A percentile compares a stretch with the other conserved stretches of the same genome.
phyloP scores from a whole-genome alignment of 2,113 vertebrate genomes.

The Perognathus longimembris region DNA sequence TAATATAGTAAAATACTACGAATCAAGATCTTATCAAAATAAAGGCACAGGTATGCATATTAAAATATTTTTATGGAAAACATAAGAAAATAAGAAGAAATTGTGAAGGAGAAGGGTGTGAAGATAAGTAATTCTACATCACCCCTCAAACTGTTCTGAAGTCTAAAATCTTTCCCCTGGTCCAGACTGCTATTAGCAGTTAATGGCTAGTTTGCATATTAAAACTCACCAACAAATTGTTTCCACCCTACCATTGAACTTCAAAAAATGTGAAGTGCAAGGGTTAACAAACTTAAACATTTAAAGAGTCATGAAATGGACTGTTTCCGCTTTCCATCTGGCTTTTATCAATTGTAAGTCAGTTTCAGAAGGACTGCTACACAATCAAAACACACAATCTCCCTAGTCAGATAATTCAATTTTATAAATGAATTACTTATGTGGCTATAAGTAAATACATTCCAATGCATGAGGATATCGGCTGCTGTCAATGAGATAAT shows the following conservation, averaged over 20 bases:
- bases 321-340: constrained; percentile 89
- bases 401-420: constrained; percentile 90
- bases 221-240: constrained; percentile 85
- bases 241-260: constrained; percentile 81
- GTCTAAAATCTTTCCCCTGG: not conserved
- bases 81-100: not conserved
- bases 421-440: constrained; percentile 90
- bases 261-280: constrained; percentile 80
- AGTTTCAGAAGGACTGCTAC: constrained; percentile 85
- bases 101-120: not conserved
- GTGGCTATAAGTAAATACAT: constrained; percentile 87
- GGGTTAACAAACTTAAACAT: constrained; percentile 88
- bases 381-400: constrained; percentile 88
- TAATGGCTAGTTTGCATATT: constrained; percentile 73
- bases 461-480: constrained; percentile 82
- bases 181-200: constrained; percentile 26
- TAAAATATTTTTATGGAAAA: constrained; percentile 45
- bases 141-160: constrained; percentile 34
- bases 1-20: not conserved
- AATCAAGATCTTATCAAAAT: not conserved
- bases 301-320: constrained; percentile 89
- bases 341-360: constrained; percentile 87
- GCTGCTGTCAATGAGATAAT: constrained; percentile 86
- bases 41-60: not conserved
- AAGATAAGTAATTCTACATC: not conserved